A percentile compares a stretch with the other conserved stretches of the same genome.
phyloP scores from a whole-genome alignment of 1,140 invertebrate species.

The Eciton burchellii region DNA sequence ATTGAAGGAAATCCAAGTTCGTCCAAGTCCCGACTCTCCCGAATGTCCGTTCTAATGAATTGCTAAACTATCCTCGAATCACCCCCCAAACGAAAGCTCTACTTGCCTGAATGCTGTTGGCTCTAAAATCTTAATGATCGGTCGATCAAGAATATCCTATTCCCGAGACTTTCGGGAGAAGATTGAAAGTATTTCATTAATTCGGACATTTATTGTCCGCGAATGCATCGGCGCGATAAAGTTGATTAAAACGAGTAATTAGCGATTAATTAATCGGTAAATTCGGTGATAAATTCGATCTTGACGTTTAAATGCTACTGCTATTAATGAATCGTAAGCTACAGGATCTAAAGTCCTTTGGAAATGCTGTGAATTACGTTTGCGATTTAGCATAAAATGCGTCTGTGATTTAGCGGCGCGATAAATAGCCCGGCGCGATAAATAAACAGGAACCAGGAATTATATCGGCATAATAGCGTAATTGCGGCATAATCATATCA shows the following conservation, averaged over 20 bases:
- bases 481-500: background rate
- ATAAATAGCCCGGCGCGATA: background rate
- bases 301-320: background rate
- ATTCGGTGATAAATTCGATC: background rate
- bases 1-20: constrained; percentile 69
- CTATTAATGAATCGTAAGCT: background rate
- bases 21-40: constrained; percentile 63
- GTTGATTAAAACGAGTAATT: background rate
- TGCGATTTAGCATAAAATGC: background rate
- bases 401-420: background rate
- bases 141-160: constrained; percentile 68
- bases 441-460: background rate
- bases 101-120: background rate
- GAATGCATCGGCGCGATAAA: background rate
- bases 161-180: background rate
- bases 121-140: constrained; percentile 28
- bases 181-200: background rate
- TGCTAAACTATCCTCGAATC: constrained; percentile 67
- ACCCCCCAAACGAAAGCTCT: constrained; percentile 58
- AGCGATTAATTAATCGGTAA: background rate
- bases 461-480: no score
- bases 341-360: background rate
- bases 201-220: background rate
- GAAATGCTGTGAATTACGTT: no score
- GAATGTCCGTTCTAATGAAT: constrained; percentile 70